These are phyloP conservation scores for Chrysopa pallens DNA, from an alignment of 1,140 invertebrate species.

Conservation along the genomic window DNA sequence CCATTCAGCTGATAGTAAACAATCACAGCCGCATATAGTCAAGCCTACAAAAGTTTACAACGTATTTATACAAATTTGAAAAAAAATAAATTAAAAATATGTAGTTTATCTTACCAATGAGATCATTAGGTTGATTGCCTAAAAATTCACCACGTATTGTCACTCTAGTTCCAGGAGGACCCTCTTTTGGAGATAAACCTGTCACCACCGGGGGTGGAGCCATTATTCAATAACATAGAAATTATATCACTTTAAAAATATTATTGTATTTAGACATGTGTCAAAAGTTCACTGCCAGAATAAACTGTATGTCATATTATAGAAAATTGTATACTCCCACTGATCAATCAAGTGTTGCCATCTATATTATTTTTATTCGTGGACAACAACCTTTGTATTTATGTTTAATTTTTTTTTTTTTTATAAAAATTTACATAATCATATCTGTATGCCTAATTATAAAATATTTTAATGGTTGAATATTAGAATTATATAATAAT, in stretches of 20 bases:
- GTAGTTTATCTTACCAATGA: slow-evolving; percentile 50
- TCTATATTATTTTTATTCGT: not conserved
- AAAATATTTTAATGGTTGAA: too few relatives aligned
- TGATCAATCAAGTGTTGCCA: not conserved
- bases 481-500: too few relatives aligned
- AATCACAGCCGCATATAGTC: slow-evolving; percentile 90
- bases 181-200: slow-evolving; percentile 95
- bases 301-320: not conserved
- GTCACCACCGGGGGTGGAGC: slow-evolving; percentile 76
- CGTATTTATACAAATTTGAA: slow-evolving; percentile 1
- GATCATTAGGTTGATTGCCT: slow-evolving; percentile 64
- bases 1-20: slow-evolving; percentile 91
- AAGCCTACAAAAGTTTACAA: slow-evolving; percentile 52
- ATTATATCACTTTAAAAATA: not conserved
- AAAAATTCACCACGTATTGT: slow-evolving; percentile 93
- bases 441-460: too few relatives aligned
- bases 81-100: slow-evolving; percentile 2
- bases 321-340: not conserved
- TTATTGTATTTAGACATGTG: not conserved
- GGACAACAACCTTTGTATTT: not conserved
- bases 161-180: slow-evolving; percentile 87
- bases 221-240: slow-evolving; percentile 25
- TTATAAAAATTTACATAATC: too few relatives aligned
- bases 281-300: not conserved
- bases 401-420: too few relatives aligned